These are phyloP conservation scores for Aramus guarauna DNA, from an alignment of 2,113 vertebrate species.

Conservation along the genomic window DNA sequence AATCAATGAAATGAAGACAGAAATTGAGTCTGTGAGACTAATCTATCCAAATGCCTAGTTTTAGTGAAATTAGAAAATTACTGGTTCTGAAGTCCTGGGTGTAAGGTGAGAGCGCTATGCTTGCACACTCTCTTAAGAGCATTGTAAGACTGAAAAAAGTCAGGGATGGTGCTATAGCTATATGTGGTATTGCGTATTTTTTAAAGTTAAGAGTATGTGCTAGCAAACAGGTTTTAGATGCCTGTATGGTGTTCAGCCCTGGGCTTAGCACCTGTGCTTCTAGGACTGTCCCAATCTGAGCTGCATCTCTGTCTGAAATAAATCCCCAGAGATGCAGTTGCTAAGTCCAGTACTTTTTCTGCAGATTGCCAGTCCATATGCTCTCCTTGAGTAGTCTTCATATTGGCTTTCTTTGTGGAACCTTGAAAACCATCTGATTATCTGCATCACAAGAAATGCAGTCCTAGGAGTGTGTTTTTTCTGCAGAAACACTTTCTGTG, in stretches of 20 bases:
- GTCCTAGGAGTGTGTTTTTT: background rate
- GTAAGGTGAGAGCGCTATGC: background rate
- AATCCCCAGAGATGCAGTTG: background rate
- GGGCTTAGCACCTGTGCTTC: background rate
- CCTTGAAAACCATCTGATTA: background rate
- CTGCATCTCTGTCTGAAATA: background rate
- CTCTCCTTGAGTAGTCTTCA: background rate
- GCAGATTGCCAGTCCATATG: background rate
- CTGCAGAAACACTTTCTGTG: background rate
- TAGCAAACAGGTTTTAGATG: background rate
- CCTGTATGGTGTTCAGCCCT: background rate
- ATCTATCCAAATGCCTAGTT: background rate
- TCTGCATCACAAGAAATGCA: background rate
- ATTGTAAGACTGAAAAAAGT: background rate
- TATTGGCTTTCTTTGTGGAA: background rate
- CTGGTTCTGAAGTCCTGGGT: background rate
- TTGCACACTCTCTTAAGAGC: background rate
- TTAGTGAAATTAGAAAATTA: background rate
- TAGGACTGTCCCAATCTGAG: background rate
- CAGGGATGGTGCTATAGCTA: background rate
- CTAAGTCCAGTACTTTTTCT: background rate
- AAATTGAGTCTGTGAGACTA: background rate
- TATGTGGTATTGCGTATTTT: background rate
- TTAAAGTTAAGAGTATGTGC: background rate
- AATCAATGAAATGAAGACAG: background rate